Evolutionary conservation across 2,888 invertebrate species (phyloP).

Genomic region (Drosophila rubida): DNA sequence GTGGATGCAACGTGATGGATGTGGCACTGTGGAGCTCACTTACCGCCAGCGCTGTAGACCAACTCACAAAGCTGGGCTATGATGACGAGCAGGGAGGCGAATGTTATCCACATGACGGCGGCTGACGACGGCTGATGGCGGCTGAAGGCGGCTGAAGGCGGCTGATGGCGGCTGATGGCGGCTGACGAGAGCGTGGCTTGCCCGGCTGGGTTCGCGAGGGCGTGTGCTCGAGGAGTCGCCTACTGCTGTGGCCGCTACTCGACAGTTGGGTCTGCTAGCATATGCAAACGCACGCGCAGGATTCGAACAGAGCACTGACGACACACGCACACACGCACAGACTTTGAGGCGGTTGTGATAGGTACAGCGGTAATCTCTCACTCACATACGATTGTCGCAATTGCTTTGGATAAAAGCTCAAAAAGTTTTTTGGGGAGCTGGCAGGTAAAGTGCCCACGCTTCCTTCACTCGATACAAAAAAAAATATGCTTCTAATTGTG

Average conservation of each 20-base stretch:
- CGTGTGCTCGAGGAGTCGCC: conserved; percentile 19
- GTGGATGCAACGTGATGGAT: no score
- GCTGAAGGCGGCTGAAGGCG: conserved; percentile 78
- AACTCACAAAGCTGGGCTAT: conserved; percentile 84
- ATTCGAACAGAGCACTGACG: neutral
- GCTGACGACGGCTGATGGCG: conserved; percentile 60
- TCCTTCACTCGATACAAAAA: neutral
- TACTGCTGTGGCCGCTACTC: neutral
- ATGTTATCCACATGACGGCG: conserved; percentile 84
- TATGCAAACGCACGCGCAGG: conserved; percentile 8
- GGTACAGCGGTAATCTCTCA: conserved; percentile 30
- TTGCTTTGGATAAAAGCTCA: conserved; percentile 43
- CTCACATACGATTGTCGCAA: conserved; percentile 57
- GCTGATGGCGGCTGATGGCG: conserved; percentile 76
- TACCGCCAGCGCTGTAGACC: conserved; percentile 85
- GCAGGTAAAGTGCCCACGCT: neutral
- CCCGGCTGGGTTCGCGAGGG: neutral
- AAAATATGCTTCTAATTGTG: conserved; percentile 3
- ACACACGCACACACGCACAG: neutral
- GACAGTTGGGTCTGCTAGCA: conserved; percentile 15
- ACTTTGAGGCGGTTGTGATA: neutral
- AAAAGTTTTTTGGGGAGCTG: neutral
- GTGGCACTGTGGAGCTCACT: conserved; percentile 69
- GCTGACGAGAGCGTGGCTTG: conserved; percentile 20
- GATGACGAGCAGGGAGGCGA: conserved; percentile 83